These are phyloP conservation scores for Caradrina kadenii DNA, from an alignment of 2,888 invertebrate genomes.

Conservation along the genomic window DNA sequence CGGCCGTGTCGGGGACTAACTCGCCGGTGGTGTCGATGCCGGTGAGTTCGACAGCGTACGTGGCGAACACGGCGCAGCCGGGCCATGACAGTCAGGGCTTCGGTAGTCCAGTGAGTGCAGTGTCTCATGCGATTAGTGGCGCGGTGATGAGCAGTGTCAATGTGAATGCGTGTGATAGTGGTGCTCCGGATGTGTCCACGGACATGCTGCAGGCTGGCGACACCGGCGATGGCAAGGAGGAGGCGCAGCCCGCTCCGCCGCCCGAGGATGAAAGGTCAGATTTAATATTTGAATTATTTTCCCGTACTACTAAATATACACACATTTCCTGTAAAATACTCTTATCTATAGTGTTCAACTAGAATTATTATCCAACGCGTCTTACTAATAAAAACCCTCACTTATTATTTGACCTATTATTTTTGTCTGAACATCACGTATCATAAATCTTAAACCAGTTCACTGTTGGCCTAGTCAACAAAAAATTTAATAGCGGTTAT, in stretches of 20 bases:
- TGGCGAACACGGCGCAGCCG: constrained; percentile 78
- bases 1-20: constrained; percentile 88
- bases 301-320: neutral
- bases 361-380: constrained; percentile 27
- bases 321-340: constrained; percentile 6
- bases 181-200: constrained; percentile 80
- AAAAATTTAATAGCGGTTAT: too few species aligned
- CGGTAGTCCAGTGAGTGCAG: constrained; percentile 89
- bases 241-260: constrained; percentile 77
- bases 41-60: constrained; percentile 84
- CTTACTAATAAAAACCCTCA: neutral
- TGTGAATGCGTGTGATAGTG: constrained; percentile 88
- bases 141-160: constrained; percentile 86
- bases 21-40: constrained; percentile 89
- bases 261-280: constrained; percentile 90
- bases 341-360: constrained; percentile 1
- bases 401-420: neutral
- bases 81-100: constrained; percentile 88
- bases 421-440: neutral
- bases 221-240: constrained; percentile 86
- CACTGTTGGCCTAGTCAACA: neutral
- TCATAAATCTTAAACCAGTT: neutral
- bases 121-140: constrained; percentile 87
- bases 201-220: constrained; percentile 83
- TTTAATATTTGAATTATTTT: neutral